Conservation (phyloP, 2,797 vertebrate genomes). For the Sphenopsis melanotis region DNA sequence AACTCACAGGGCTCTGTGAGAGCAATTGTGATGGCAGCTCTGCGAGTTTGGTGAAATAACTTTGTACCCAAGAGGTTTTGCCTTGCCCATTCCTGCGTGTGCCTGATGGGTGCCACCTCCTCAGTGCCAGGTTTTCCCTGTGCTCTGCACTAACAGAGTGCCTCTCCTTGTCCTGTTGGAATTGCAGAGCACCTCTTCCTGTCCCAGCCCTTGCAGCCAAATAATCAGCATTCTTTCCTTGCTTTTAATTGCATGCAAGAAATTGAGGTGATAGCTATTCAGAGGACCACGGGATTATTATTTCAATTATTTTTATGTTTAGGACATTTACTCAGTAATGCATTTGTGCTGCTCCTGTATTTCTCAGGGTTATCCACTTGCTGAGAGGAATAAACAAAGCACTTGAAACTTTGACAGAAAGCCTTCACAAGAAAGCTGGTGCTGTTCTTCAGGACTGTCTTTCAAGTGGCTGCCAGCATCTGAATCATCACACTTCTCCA, state of each 20-base stretch:
- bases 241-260: not conserved
- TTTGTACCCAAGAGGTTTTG: not conserved
- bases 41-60: not conserved
- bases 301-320: not conserved
- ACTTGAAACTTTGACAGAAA: not conserved
- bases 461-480: conserved; percentile 14
- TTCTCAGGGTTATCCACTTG: not conserved
- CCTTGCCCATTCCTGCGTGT: not conserved
- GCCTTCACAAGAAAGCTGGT: not conserved
- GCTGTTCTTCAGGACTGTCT: not conserved
- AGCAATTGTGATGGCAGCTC: not conserved
- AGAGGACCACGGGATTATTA: not conserved
- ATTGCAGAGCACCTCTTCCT: not conserved
- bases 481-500: conserved; percentile 13
- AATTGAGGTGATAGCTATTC: not conserved
- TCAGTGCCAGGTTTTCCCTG: not conserved
- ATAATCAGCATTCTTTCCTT: not conserved
- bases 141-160: not conserved
- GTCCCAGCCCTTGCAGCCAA: not conserved
- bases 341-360: not conserved
- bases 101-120: not conserved
- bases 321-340: not conserved
- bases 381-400: not conserved
- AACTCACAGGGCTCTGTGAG: not conserved
- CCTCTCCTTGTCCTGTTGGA: not conserved